Evolutionary conservation across 2,888 invertebrate species (phyloP), one percentile per base, ranked within the genome.

Genomic region (Allygus modestus): DNA sequence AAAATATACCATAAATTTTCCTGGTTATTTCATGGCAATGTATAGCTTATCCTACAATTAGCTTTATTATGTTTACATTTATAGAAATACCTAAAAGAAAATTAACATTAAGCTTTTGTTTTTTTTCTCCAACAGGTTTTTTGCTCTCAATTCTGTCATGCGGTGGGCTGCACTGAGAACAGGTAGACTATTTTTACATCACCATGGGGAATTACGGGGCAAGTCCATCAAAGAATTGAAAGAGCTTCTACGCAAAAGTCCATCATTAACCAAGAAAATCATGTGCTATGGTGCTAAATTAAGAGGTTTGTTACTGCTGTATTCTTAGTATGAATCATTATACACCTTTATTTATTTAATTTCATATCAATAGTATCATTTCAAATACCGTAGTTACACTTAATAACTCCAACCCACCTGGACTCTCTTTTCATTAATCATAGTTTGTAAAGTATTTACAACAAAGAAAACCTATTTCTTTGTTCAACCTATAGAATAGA

Each of bases 201-300:
- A 23, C 12, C 20, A 58, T 26, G 26, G 12, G 0, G 23, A 58
- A 2, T 26, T 58, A 23, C 2, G 12, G 1, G 58, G 58, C 1
- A 58, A 58, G 15, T 23, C 23, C 17, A 33, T 61, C 9, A 20
- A 4, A 20, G 82, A 83, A 23, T 9, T 86, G 20, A 65, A 75
- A 61, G 75, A 43, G 17, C 20, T 75, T 41, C 37, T 86, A 2
- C 5, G 20, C 23, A 51, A 73, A 1, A 20, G 84, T 31, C 85
- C 85, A 15, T 26, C 20, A 0, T 12, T 85, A 15, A n/a, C 58
- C 12, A 82, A 51, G 2, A 65, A 69, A 46, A 58, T 86, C n/a
- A 86, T 86, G 83, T 83, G 28, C 81, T 84, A 71, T 51, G 43
- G 51, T 15, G 37, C 81, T 9, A 83, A 75, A n/a, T 12, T 86